Evolutionary conservation across 2,797 vertebrate species (phyloP), one percentile per base, ranked within the genome.

Genomic region (Lepilemur ruficaudatus): DNA sequence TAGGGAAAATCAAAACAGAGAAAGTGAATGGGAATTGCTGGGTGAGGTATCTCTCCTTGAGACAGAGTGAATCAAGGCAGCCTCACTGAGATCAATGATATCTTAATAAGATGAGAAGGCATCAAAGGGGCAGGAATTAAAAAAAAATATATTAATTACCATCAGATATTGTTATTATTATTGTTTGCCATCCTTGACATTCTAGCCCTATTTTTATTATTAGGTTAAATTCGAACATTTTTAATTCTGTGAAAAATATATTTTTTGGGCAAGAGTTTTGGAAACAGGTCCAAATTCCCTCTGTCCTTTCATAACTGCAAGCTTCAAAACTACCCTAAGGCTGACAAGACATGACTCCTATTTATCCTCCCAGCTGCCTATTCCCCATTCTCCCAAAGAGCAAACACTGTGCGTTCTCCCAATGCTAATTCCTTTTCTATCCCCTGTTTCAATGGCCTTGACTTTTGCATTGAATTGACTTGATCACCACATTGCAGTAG

Each of bases 161-260:
- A 25, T 14, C 3, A 2, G 0, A 8, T 7, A 25, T 38, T 22
- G 20, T 83, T 73, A 83, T 30, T 48, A 48, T 84, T n/a, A 80
- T 15, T 69, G 7, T 30, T 61, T 63, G 38, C 28, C 48, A 46
- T 20, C n/a, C 2, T 50, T 67, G 23, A n/a, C 57, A 46, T 48
- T 63, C 18, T 55, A 43, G 22, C 3, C 32, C 38, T 28, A 38
- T 67, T 84, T 95, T 55, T 78, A 59, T 5, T 50, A 57, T 72
- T 59, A 89, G 20, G 46, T 43, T 89, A 70, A 52, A 89, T 55
- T 9, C 70, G 38, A 75, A 57, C 5, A n/a, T 48, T 46, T 86
- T 72, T 50, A 41, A 81, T 67, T 78, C 48, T 41, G 30, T 70
- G 72, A 41, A 92, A 85, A 87, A 50, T 3, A 55, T 32, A 78